phyloP scores from a whole-genome alignment of 2,113 vertebrate species.

The Rhegmatorhina hoffmannsi region DNA sequence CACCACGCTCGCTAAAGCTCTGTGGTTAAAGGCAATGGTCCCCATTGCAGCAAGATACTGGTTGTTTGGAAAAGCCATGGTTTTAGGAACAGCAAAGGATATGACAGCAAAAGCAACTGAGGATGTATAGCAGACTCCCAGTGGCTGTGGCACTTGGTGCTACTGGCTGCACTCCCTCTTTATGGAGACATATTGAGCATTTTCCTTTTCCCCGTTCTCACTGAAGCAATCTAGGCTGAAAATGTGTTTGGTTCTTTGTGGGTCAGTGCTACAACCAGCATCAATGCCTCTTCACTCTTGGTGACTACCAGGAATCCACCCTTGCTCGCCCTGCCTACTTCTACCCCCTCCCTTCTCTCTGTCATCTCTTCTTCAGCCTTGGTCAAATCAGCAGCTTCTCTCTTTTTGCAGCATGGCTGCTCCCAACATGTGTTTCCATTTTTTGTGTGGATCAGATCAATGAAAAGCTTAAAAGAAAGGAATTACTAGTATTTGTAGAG shows the following conservation, averaged over 20 bases:
- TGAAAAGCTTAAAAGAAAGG: not conserved
- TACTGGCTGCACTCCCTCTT: accelerated
- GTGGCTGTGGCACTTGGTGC: accelerated
- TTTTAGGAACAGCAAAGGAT: not conserved
- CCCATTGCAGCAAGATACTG: not conserved
- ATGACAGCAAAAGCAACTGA: not conserved
- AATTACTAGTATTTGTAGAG: not conserved
- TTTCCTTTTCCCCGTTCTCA: not conserved
- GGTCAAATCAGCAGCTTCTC: not conserved
- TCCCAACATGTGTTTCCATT: not conserved
- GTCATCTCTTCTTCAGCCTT: not conserved
- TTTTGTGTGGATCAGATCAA: not conserved
- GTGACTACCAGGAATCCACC: not conserved
- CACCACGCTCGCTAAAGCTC: not conserved
- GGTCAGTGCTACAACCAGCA: not conserved
- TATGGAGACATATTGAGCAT: not conserved
- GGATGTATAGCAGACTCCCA: not conserved
- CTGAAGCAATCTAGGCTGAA: not conserved
- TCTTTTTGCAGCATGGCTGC: not conserved
- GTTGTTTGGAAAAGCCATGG: not conserved
- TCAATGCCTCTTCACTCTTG: accelerated
- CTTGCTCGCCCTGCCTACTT: not conserved
- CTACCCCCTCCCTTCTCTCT: not conserved
- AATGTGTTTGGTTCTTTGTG: not conserved
- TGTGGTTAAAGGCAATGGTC: not conserved